Conservation (phyloP, 2,888 invertebrate species). For the Andrena minutula region DNA sequence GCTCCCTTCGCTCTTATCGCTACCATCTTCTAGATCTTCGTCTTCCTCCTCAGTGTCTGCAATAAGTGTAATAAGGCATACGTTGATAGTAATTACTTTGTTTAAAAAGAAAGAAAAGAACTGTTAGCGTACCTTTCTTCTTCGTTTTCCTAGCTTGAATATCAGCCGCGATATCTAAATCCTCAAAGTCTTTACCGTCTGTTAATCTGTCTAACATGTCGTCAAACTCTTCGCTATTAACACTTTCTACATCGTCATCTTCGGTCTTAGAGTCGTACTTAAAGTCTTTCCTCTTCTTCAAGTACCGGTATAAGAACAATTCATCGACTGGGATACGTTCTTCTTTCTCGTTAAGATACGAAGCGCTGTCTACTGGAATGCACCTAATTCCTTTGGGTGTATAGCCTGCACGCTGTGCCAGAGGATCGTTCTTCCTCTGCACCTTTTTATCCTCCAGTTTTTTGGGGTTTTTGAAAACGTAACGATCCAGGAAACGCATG, state of each 20-base stretch:
- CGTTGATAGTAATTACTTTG: no score
- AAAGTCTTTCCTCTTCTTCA: constrained; percentile 71
- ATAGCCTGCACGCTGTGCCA: constrained; percentile 90
- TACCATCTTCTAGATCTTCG: constrained; percentile 50
- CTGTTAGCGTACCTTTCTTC: constrained; percentile 76
- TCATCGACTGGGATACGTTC: constrained; percentile 96
- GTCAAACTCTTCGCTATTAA: constrained; percentile 86
- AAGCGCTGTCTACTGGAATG: constrained; percentile 90
- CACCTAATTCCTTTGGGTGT: constrained; percentile 89
- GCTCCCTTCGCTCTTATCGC: constrained; percentile 67
- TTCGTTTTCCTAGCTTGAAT: constrained; percentile 80
- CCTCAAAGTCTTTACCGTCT: constrained; percentile 83
- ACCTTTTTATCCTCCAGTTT: constrained; percentile 86
- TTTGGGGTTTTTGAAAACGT: constrained; percentile 97
- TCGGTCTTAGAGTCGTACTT: constrained; percentile 76
- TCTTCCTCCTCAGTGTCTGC: constrained; percentile 29
- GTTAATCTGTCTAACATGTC: constrained; percentile 85
- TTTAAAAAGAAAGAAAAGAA: constrained; percentile 8
- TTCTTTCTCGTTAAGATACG: constrained; percentile 89
- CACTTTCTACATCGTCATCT: constrained; percentile 84
- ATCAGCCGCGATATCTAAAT: constrained; percentile 87
- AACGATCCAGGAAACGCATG: constrained; percentile 96
- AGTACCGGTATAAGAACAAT: constrained; percentile 91
- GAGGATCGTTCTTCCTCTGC: constrained; percentile 87
- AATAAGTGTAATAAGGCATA: no score